Base-by-base conservation (phyloP, 2,797 vertebrate genomes). In the Darevskia mixta region DNA sequence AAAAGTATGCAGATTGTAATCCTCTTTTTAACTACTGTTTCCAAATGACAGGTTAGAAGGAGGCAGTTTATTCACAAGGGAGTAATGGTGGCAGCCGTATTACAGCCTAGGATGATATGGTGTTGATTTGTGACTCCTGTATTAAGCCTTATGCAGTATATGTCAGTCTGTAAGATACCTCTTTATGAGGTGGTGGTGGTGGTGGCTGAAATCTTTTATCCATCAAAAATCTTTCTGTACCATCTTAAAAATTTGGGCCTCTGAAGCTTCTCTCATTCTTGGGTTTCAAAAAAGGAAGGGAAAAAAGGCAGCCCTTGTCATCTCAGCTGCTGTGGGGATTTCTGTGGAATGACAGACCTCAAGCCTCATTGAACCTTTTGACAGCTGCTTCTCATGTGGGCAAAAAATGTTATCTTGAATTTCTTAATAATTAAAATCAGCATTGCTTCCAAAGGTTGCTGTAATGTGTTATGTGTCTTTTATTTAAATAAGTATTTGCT, bases 271-370 rank as follows among this genome's bases (percentile, higher is more conserved):
- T 96, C 95, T 75, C 55, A 58, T 64, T 64, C 69, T 73, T 95
- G 92, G 92, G 41, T 88, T 91, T 90, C 84, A 86, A 92, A 93
- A 92, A 55, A 55, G 49, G 49, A 55, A 55, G 49, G 49, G 45
- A 3, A 0, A 0, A 93, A 89, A 55, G 23, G 3, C 85, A 90
- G 81, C 88, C 87, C 95, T 90, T 96, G 97, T 97, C 97, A 96
- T 97, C 96, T 98, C 98, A 98, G 98, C 98, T 98, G 98, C 97
- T 97, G 96, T 89, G 41, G 80, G 92, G 97, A 97, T 98, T 97
- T 96, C 96, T 95, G 92, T 72, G 84, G 96, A 95, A 97, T 96
- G 97, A 96, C 96, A 97, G 95, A 97, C 96, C 93, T 96, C 10
- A 93, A 94, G 97, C 96, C 97, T 55, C 49, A 55, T 96, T 92